Percentiles rank a stretch among this genome's conserved stretches.
These are phyloP conservation scores for Hydrozoanthus gracilis DNA, from an alignment of 92 coral and sea anemone genomes.

Conservation along the genomic window DNA sequence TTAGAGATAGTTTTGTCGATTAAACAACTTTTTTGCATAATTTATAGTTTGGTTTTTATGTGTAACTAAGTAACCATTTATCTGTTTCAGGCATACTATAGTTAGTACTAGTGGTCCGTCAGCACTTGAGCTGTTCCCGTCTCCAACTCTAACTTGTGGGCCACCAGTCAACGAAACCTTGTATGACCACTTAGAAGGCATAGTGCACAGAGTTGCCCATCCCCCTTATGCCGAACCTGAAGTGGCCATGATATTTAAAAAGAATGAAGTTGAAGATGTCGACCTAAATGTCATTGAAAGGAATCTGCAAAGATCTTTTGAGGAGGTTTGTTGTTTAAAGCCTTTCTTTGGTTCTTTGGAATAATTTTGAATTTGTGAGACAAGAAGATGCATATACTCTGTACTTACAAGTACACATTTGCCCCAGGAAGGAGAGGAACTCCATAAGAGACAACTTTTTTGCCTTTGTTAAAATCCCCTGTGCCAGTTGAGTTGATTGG, in stretches of 20 bases:
- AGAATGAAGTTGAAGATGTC: conserved; percentile 87
- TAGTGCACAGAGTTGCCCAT: conserved; percentile 75
- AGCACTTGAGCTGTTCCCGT: conserved; percentile 85
- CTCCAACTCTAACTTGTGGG: conserved; percentile 92
- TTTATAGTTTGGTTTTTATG: too few species aligned
- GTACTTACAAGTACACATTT: too few species aligned
- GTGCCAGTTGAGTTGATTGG: too few species aligned
- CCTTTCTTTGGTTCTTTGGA: too few species aligned
- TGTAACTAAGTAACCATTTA: too few species aligned
- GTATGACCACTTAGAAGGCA: conserved; percentile 92
- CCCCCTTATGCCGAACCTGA: conserved; percentile 97
- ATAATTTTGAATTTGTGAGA: too few species aligned
- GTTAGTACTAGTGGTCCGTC: conserved; percentile 83
- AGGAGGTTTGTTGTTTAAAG: conserved; percentile 75
- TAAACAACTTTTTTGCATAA: too few species aligned
- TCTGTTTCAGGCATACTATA: conserved; percentile 48
- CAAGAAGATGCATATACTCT: too few species aligned
- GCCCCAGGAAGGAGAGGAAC: too few species aligned
- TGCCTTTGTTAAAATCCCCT: too few species aligned
- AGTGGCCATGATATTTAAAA: conserved; percentile 96
- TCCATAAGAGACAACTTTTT: too few species aligned
- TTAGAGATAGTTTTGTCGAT: too few species aligned
- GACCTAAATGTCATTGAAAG: conserved; percentile 86
- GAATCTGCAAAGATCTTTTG: conserved; percentile 81
- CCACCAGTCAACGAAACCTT: conserved; percentile 88